A percentile compares a stretch with the other conserved stretches of the same genome.
Conservation (phyloP, 1,140 invertebrate species). For the Reticulitermes speratus region DNA sequence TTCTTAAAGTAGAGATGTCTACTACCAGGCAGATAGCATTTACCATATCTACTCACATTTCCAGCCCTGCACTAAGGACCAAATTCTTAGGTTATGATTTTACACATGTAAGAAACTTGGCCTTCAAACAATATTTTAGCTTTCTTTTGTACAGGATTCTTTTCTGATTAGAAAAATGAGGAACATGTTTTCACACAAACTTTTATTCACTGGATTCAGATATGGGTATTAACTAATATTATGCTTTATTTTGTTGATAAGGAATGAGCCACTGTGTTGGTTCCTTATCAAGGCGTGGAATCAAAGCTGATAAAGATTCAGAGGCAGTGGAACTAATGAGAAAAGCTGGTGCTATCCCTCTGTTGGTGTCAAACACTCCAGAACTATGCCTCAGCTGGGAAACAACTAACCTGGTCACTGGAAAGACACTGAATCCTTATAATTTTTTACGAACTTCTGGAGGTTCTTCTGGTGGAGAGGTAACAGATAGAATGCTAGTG, state of each 20-base stretch:
- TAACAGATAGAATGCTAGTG: slow-evolving; percentile 40
- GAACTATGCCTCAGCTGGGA: slow-evolving; percentile 74
- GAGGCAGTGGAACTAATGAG: slow-evolving; percentile 58
- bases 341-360: slow-evolving; percentile 72
- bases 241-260: slow-evolving; percentile 38
- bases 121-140: too few species aligned
- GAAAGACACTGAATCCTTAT: slow-evolving; percentile 78
- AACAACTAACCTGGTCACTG: slow-evolving; percentile 66
- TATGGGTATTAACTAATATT: too few species aligned
- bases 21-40: too few species aligned
- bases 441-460: slow-evolving; percentile 61
- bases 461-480: slow-evolving; percentile 78
- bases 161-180: too few species aligned
- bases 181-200: too few species aligned
- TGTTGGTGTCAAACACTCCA: slow-evolving; percentile 78
- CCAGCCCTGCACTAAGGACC: too few species aligned
- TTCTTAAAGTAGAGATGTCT: too few species aligned
- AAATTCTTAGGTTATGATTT: too few species aligned
- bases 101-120: too few species aligned
- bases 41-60: too few species aligned
- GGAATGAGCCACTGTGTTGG: slow-evolving; percentile 67
- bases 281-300: slow-evolving; percentile 53
- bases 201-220: too few species aligned
- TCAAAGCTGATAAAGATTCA: slow-evolving; percentile 61
- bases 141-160: too few species aligned